phyloP scores from a whole-genome alignment of 2,797 vertebrate species.

The Halcyon badia region DNA sequence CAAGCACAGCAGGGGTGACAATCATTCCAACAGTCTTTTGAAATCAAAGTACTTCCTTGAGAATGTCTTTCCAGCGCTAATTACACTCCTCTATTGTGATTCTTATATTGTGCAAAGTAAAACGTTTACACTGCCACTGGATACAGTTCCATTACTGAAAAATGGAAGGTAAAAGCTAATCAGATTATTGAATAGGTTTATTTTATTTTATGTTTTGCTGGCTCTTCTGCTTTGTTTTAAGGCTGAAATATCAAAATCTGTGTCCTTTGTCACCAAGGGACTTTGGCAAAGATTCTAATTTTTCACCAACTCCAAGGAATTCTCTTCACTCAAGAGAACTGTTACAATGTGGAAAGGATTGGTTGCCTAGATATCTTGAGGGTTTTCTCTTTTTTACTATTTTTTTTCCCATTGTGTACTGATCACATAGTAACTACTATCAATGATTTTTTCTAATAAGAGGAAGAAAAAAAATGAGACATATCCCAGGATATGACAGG shows the following conservation, averaged over 20 bases:
- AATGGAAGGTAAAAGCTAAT: not conserved
- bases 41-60: constrained; percentile 64
- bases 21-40: constrained; percentile 52
- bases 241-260: not conserved
- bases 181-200: constrained; percentile 5
- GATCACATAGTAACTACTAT: not conserved
- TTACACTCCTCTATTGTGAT: constrained; percentile 40
- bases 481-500: not conserved
- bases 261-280: not conserved
- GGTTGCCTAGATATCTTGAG: constrained; percentile 33
- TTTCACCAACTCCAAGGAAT: not conserved
- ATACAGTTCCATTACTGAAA: not conserved
- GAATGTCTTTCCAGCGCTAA: constrained; percentile 51
- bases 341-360: not conserved
- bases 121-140: constrained; percentile 57
- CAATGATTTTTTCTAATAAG: not conserved
- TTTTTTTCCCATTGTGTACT: not conserved
- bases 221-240: not conserved
- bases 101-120: constrained; percentile 31
- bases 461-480: not conserved
- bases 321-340: not conserved
- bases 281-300: constrained; percentile 32
- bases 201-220: not conserved
- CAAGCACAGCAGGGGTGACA: constrained; percentile 62
- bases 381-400: not conserved